Evolutionary conservation across 2,888 invertebrate genomes (phyloP).

Genomic region (Theodoxus fluviatilis): DNA sequence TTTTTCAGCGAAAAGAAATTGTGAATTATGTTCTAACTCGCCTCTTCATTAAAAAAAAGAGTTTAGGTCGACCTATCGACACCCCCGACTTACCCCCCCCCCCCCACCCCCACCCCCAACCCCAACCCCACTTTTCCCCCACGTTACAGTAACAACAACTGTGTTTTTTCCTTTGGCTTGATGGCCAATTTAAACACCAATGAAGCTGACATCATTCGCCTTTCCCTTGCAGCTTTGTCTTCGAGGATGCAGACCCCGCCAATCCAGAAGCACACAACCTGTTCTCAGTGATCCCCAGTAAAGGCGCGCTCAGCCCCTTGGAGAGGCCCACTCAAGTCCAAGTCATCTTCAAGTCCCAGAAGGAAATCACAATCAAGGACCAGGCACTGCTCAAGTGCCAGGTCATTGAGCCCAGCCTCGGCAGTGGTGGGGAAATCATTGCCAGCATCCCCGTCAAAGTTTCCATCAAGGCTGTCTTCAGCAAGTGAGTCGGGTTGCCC

Average conservation of each 20-base stretch:
- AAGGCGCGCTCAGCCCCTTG: conserved; percentile 56
- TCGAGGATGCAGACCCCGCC: conserved; percentile 54
- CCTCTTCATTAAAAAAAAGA: no score
- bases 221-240: conserved; percentile 52
- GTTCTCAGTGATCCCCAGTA: conserved; percentile 59
- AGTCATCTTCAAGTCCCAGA: conserved; percentile 59
- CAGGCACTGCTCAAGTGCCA: conserved; percentile 63
- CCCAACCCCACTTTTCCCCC: no score
- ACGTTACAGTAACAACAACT: no score
- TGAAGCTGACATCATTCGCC: neutral
- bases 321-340: conserved; percentile 60
- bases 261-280: conserved; percentile 55
- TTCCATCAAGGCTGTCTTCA: conserved; percentile 63
- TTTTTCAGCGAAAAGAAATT: no score
- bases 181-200: neutral
- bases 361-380: conserved; percentile 62
- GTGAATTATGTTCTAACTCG: no score
- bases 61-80: no score
- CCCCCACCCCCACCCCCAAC: no score
- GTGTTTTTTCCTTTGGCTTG: neutral
- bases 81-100: no score
- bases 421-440: conserved; percentile 61
- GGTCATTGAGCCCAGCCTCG: conserved; percentile 63
- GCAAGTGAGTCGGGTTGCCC: conserved; percentile 58
- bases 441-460: conserved; percentile 66